A percentile compares a stretch with the other conserved stretches of the same genome.
phyloP scores from a whole-genome alignment of 2,888 invertebrate species.

The Pristionchus mayeri region DNA sequence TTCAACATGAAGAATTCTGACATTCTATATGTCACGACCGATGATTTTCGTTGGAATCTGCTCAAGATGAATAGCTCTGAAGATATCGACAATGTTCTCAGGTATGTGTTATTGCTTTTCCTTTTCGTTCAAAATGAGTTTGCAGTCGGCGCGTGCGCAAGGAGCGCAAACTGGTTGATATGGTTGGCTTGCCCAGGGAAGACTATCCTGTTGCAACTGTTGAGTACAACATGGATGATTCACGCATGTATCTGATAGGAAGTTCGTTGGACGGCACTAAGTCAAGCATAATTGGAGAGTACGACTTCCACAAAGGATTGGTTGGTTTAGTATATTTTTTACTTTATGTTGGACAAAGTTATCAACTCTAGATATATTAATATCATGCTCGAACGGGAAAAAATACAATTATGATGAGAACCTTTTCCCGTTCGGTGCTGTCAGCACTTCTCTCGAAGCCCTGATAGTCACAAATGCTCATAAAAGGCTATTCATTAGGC shows the following conservation, averaged over 20 bases:
- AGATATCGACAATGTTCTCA: constrained; percentile 38
- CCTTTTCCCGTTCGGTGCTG: too few species aligned
- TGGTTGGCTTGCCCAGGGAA: constrained; percentile 1
- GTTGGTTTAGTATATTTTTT: not conserved
- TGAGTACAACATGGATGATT: not conserved
- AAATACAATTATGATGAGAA: too few species aligned
- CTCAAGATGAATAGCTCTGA: constrained; percentile 35
- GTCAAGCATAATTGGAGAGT: constrained; percentile 10
- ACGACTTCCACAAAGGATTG: constrained; percentile 24
- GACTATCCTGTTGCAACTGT: constrained; percentile 23
- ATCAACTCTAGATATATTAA: too few species aligned
- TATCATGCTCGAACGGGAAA: too few species aligned
- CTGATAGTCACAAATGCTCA: too few species aligned
- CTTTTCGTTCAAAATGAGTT: not conserved
- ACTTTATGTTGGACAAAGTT: too few species aligned
- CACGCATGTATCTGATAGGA: not conserved
- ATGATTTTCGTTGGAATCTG: constrained; percentile 38
- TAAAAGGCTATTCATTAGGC: too few species aligned
- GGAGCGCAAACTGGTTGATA: constrained; percentile 39
- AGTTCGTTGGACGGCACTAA: constrained; percentile 24
- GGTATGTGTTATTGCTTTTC: not conserved
- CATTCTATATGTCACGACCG: constrained; percentile 34
- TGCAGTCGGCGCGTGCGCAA: constrained; percentile 17
- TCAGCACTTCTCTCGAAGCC: too few species aligned
- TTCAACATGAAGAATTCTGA: not conserved